These are phyloP conservation scores for Scrobipalpa atriplicella DNA, from an alignment of 2,888 invertebrate species.

Conservation along the genomic window DNA sequence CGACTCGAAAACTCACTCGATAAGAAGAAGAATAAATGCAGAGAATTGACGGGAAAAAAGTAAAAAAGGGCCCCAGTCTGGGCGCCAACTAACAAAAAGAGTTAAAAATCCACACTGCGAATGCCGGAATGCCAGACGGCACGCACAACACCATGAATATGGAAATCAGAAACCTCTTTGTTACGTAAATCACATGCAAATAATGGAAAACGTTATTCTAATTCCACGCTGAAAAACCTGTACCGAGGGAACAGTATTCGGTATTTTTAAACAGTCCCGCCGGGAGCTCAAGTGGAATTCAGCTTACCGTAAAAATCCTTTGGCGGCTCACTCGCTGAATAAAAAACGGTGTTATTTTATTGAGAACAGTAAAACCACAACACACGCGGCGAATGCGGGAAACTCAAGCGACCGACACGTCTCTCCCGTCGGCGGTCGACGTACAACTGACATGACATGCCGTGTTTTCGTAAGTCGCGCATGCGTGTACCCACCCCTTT, in stretches of 20 bases:
- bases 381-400: constrained; percentile 58
- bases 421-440: constrained; percentile 53
- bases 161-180: constrained; percentile 37
- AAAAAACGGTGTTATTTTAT: constrained; percentile 43
- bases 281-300: not conserved
- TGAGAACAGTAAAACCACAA: constrained; percentile 46
- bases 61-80: constrained; percentile 10
- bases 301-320: constrained; percentile 59
- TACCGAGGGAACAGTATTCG: constrained; percentile 33
- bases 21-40: not conserved
- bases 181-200: constrained; percentile 44
- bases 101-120: constrained; percentile 34
- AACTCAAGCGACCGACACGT: constrained; percentile 39
- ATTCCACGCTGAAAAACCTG: constrained; percentile 29
- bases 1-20: no score
- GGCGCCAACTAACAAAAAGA: constrained; percentile 33
- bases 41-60: not conserved
- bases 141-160: constrained; percentile 43
- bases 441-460: constrained; percentile 58
- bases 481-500: constrained; percentile 66
- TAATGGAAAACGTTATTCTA: constrained; percentile 33
- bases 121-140: constrained; percentile 23
- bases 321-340: constrained; percentile 45
- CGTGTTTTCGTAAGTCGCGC: constrained; percentile 70
- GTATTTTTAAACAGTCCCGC: constrained; percentile 34